Conservation (phyloP, 92 coral and sea anemone species). For the Actinostola sp. region DNA sequence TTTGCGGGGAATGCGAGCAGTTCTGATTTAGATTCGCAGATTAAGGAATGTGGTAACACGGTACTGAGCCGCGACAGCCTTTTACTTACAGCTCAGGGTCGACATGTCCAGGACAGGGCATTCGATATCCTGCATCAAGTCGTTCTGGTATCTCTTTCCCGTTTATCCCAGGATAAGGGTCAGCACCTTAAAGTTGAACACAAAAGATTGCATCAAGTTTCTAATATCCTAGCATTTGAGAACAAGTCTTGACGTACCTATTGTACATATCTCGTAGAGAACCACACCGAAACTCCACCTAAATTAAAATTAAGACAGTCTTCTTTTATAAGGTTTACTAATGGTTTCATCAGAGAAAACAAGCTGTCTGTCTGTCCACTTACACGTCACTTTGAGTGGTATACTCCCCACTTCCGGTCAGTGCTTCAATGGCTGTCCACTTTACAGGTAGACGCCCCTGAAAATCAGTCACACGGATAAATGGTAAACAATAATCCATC, state of each 20-base stretch:
- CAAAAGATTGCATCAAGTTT: too few relatives aligned
- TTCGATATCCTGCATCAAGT: conserved; percentile 50
- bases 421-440: conserved; percentile 70
- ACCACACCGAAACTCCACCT: conserved; percentile 79
- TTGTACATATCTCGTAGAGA: conserved; percentile 65
- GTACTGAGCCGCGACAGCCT: not conserved
- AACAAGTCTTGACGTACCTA: conserved; percentile 56
- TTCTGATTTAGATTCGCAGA: not conserved
- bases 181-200: conserved; percentile 61
- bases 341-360: too few relatives aligned
- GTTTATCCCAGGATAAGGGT: conserved; percentile 57
- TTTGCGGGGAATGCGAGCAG: too few relatives aligned
- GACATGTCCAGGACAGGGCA: conserved; percentile 61
- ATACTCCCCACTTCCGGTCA: conserved; percentile 60
- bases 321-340: not conserved
- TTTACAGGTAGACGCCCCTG: conserved; percentile 73
- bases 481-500: too few relatives aligned
- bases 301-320: not conserved
- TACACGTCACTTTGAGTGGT: conserved; percentile 60
- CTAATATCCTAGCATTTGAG: not conserved
- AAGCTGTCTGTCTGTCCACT: not conserved
- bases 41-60: not conserved
- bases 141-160: conserved; percentile 59
- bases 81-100: conserved; percentile 48
- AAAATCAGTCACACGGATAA: not conserved